Evolutionary conservation across 2,888 invertebrate species (phyloP), one percentile per base, ranked within the genome.

Genomic region (Thumatha senex): DNA sequence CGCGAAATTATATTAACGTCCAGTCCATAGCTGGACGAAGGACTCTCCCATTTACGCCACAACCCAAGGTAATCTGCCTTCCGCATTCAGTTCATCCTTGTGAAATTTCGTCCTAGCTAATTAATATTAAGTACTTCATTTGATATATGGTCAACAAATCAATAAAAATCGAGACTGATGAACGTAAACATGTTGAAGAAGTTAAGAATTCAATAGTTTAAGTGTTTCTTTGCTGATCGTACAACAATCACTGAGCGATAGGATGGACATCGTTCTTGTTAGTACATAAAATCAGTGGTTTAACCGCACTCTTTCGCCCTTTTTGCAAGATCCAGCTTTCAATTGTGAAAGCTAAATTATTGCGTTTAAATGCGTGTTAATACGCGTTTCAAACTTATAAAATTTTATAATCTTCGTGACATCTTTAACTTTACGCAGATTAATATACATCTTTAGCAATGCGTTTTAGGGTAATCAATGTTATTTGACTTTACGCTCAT

Each of bases 361-460:
- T 15, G 13, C 14, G 11, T 33, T 46, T 42, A 43, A 51, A 51
- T 42, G 41, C 41, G 42, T 46, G 46, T 46, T 40, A 43, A 34
- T 46, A 51, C 39, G 40, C 30, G 43, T 43, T 47, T 44, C 13
- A 38, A 39, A 34, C 29, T 8, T 15, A 51, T 47, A 44, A 47
- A 47, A 35, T 39, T 51, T 51, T 47, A 51, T 40, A 35, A 35
- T 34, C 30, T 13, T 38, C 24, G 39, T 43, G 51, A 51, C 40
- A 51, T 47, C 33, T 51, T 36, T 43, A 35, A 40, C 35, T 47
- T 47, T 40, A 42, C 38, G 18, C 35, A 15, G 43, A 43, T 51
- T 40, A 39, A 30, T 12, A 46, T 45, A 44, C 46, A 45, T 15
- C 48, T 48, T 56, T 56, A 54, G 61, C 47, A 53, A 55, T 60